A percentile compares a stretch with the other conserved stretches of the same genome.
phyloP scores from a whole-genome alignment of 37 sponge, comb jelly and placozoan species.

The Chondrosia reniformis region DNA sequence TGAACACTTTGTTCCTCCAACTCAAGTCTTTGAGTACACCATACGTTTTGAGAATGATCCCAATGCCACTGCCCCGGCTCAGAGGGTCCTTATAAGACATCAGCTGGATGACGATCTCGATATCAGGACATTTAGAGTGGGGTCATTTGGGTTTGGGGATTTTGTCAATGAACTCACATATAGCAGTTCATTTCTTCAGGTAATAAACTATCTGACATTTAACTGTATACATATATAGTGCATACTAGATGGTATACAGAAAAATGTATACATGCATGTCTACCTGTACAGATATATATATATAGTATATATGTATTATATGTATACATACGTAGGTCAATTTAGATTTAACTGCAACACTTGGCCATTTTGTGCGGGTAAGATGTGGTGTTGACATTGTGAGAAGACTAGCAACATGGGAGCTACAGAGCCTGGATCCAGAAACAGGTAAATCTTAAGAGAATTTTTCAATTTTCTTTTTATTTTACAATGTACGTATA shows the following conservation, averaged over 20 bases:
- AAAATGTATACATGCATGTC: neutral
- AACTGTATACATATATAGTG: neutral
- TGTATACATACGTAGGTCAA: neutral
- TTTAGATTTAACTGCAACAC: slow-evolving; percentile 9
- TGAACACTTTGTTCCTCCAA: slow-evolving; percentile 35
- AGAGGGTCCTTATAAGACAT: slow-evolving; percentile 24
- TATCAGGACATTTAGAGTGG: slow-evolving; percentile 20
- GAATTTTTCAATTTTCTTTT: no score
- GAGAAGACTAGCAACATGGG: slow-evolving; percentile 28
- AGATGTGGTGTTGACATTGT: slow-evolving; percentile 26
- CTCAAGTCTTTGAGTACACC: slow-evolving; percentile 14
- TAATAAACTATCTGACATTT: neutral
- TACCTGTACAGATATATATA: neutral
- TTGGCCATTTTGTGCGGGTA: slow-evolving; percentile 24
- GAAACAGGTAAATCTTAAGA: slow-evolving; percentile 16
- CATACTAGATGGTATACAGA: neutral
- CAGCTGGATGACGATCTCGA: slow-evolving; percentile 28
- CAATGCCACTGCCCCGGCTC: slow-evolving; percentile 37
- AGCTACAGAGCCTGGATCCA: slow-evolving; percentile 28
- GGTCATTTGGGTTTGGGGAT: slow-evolving; percentile 34
- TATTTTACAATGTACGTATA: neutral
- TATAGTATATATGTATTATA: neutral
- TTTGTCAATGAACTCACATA: neutral
- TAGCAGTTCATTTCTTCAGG: slow-evolving; percentile 21
- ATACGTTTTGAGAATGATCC: slow-evolving; percentile 35